Base-by-base conservation (phyloP, 2,888 invertebrate genomes). In the Trypoxylon attenuatum region DNA sequence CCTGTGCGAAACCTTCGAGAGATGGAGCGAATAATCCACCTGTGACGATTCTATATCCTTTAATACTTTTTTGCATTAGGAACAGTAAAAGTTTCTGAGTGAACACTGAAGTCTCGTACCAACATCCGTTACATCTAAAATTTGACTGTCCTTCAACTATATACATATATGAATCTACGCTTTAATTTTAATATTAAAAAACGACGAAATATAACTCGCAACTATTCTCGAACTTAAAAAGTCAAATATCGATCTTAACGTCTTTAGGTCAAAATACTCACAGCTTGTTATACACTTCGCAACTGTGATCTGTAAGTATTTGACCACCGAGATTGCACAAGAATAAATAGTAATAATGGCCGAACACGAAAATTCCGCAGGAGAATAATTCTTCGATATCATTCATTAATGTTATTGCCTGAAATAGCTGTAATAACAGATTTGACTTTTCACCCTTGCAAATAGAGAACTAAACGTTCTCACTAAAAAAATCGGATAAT, bases 311-410 rank as follows among this genome's bases (percentile, higher is more conserved):
- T n/a, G 18, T 38, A n/a, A 61, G 8, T 2, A 39, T 18, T 15
- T 61, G 61, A 1, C 61, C 61, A 2, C 29, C 29, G 21, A 50
- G 25, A 42, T 55, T n/a, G 43, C 15, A 41, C 1, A 47, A n/a
- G 19, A 47, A 47, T 29, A 47, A 29, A 27, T 47, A 47, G 15
- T 6, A 6, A 18, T 27, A 54, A 25, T 60, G 49, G 45, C 18
- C 47, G 5, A 5, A 3, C 6, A 53, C 13, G 6, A 33, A 16
- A 2, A 59, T 0, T 13, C n/a, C 1, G 8, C 22, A n/a, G 0
- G 6, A 10, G 3, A 47, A 18, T 10, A 47, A 47, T 27, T 47
- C 29, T 5, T 29, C 27, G 16, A 23, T 33, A 13, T 33, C 33
- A 13, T 33, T 33, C 33, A 33, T 33, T 33, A 42, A 15, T 10